Evolutionary conservation across 2,113 vertebrate genomes (phyloP).

Genomic region (Dasyurus viverrinus): DNA sequence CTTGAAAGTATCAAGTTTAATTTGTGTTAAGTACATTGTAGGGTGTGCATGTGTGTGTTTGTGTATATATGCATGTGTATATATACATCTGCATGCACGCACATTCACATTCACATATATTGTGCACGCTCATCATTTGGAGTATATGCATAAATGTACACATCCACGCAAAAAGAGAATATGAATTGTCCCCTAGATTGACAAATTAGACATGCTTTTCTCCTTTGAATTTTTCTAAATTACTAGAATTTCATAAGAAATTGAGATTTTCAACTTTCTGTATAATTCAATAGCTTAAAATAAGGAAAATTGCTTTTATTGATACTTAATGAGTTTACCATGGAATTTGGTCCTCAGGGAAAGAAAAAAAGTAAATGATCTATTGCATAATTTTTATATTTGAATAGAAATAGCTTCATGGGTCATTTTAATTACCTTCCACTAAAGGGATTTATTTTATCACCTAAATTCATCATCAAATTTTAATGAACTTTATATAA

Average conservation of each 20-base stretch:
- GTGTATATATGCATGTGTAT: no score
- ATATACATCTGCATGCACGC: no score
- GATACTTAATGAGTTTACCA: background rate
- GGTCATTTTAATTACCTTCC: slow-evolving; percentile 44
- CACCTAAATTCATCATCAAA: background rate
- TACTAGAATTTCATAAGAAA: background rate
- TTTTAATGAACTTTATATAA: slow-evolving; percentile 38
- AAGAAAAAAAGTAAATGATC: background rate
- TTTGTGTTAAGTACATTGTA: no score
- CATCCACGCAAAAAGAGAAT: background rate
- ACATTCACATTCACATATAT: no score
- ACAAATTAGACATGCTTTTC: background rate
- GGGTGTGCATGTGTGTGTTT: no score
- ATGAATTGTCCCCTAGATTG: background rate
- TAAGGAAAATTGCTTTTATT: slow-evolving; percentile 1
- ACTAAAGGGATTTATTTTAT: slow-evolving; percentile 17
- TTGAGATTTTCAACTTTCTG: background rate
- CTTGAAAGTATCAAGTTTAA: no score
- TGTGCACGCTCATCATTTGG: no score
- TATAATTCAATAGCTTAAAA: slow-evolving; percentile 22
- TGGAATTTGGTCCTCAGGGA: background rate
- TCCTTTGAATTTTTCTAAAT: slow-evolving; percentile 8
- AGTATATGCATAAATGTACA: background rate
- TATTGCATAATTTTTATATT: background rate
- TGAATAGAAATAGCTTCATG: slow-evolving; percentile 1